Base-by-base conservation (phyloP, 2,888 invertebrate species). In the Drosophila neonasuta region DNA sequence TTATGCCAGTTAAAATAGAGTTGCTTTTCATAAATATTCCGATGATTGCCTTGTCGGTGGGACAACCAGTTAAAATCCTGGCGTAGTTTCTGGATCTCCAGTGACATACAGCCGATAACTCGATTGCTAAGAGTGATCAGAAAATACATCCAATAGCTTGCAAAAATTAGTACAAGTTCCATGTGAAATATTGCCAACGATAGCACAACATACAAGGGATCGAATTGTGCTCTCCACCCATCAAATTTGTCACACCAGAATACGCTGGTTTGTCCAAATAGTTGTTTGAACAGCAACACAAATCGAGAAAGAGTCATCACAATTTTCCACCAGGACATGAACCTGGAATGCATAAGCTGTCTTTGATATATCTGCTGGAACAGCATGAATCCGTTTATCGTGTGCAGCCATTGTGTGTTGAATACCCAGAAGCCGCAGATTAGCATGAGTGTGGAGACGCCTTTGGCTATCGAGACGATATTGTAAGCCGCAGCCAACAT, bases 401-500 rank as follows among this genome's bases (percentile, higher is more conserved):
- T 5, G 0, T 34, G 29, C 8, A 44, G 30, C 6, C 72, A 0
- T 1, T 51, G 64, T 0, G 29, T 36, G 3, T 80, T 45, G 17
- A 52, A 36, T 0, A 59, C 1, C 79, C 79, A 80, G 10, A 58
- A 24, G 6, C 34, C 61, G 15, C 2, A 34, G 4, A 80, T 4
- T 2, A 77, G 54, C 15, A 72, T 6, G 2, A 56, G 0, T 3
- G 65, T 41, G 9, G 64, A 46, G 2, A 17, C 10, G 24, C 57
- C 4, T 9, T 61, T 65, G 34, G 68, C 8, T 46, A 82, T 1
- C 0, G 20, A 50, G 10, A 70, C 77, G 3, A 77, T 61, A 11
- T 29, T 72, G 13, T 62, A 82, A n/a, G 73, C 73, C 11, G 45
- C 7, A 0, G 66, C 55, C 8, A 86, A 13, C 46, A 80, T 77